These are phyloP conservation scores for Cephalopholis sonnerati DNA, from an alignment of 2,113 vertebrate species.

Conservation along the genomic window DNA sequence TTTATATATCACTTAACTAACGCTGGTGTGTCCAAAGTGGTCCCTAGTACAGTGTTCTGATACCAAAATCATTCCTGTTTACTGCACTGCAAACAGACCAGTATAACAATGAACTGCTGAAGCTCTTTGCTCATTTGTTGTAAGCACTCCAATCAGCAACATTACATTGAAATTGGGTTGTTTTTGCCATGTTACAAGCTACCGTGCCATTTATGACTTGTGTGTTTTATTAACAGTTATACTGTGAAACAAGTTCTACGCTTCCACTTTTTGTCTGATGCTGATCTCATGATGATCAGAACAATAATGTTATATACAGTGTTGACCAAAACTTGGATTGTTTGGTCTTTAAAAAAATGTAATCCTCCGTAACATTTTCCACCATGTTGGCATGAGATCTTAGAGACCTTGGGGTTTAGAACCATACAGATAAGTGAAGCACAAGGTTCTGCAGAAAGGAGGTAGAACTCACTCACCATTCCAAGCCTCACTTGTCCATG, in stretches of 20 bases:
- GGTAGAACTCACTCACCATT: conserved; percentile 88
- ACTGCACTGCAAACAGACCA: background rate
- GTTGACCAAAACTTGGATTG: background rate
- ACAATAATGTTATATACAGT: background rate
- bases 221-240: background rate
- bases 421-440: background rate
- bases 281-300: background rate
- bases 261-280: background rate
- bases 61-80: background rate
- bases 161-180: background rate
- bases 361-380: background rate
- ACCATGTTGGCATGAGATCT: background rate
- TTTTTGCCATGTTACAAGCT: background rate
- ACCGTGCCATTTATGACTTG: background rate
- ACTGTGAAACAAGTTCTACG: background rate
- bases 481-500: conserved; percentile 96
- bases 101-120: background rate
- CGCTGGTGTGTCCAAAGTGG: background rate
- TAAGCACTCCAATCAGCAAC: background rate
- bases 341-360: background rate
- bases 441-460: background rate
- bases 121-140: background rate
- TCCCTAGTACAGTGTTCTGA: background rate
- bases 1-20: background rate
- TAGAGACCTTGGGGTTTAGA: background rate